Conservation (phyloP, 1,140 invertebrate genomes). For the Epicauta chinensis region DNA sequence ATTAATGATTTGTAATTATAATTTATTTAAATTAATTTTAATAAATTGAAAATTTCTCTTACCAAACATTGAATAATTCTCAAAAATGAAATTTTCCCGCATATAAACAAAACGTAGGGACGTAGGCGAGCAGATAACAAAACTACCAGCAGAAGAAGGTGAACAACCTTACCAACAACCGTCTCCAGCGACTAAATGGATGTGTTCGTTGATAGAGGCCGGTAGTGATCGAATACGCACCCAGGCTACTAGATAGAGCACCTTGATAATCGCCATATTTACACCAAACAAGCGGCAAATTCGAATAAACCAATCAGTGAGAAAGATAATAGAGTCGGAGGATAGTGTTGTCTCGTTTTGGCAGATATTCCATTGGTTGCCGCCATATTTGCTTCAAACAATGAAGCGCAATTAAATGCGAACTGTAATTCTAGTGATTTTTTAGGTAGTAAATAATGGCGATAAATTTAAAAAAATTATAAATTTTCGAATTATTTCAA, state of each 20-base stretch:
- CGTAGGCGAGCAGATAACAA: conserved; percentile 2
- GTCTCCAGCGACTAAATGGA: background rate
- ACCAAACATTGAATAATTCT: background rate
- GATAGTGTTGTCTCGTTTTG: no score
- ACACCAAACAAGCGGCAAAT: background rate
- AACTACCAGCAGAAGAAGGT: conserved; percentile 5
- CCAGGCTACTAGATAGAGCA: no score
- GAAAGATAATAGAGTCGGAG: no score
- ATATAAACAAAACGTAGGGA: conserved; percentile 14
- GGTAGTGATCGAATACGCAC: background rate
- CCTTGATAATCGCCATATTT: background rate
- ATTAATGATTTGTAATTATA: no score
- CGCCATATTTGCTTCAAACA: no score
- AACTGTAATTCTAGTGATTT: no score
- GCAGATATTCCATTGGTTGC: no score
- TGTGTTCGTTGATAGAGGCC: background rate
- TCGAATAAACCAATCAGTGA: no score
- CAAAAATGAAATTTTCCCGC: conserved; percentile 17
- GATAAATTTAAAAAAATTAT: no score
- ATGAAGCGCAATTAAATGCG: no score
- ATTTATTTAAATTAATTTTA: background rate
- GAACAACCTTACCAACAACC: conserved; percentile 14
- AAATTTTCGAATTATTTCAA: no score
- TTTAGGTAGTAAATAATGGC: no score
- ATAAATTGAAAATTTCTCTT: conserved; percentile 2